These are phyloP conservation scores for Tribolium madens DNA, from an alignment of 1,140 invertebrate species.

Conservation along the genomic window DNA sequence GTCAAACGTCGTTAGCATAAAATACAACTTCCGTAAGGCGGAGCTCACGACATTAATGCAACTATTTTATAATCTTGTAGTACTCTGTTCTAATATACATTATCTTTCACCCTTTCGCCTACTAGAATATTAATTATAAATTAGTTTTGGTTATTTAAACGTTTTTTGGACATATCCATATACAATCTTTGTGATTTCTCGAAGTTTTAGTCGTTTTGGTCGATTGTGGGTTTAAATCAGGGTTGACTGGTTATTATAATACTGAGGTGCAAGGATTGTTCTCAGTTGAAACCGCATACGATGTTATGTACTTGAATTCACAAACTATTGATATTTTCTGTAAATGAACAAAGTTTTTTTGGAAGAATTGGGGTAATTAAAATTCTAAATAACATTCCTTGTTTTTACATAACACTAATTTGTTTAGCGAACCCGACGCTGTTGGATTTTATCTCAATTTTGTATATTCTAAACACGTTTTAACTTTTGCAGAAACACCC, in stretches of 20 bases:
- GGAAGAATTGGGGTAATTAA: conserved; percentile 14
- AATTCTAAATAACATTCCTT: conserved; percentile 38
- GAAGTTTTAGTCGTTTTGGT: not conserved
- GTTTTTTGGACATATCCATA: not conserved
- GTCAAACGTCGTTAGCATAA: not conserved
- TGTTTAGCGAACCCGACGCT: conserved; percentile 13
- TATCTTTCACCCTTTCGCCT: not conserved
- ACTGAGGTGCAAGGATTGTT: not conserved
- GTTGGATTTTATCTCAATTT: conserved; percentile 25
- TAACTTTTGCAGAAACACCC: conserved; percentile 30
- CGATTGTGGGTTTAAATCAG: conserved; percentile 1
- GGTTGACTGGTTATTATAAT: not conserved
- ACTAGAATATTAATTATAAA: not conserved
- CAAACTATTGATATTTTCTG: not conserved
- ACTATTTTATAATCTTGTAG: conserved; percentile 4
- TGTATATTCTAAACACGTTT: conserved; percentile 36
- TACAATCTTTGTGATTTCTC: not conserved
- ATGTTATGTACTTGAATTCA: not conserved
- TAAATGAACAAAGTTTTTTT: conserved; percentile 2
- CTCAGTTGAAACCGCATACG: not conserved
- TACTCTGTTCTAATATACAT: not conserved
- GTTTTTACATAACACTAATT: conserved; percentile 33
- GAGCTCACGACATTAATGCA: not conserved
- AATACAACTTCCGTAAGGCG: conserved; percentile 3
- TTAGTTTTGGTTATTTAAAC: not conserved